Base-by-base conservation (phyloP, 2,888 invertebrate genomes). In the Polylopha cassiicola region DNA sequence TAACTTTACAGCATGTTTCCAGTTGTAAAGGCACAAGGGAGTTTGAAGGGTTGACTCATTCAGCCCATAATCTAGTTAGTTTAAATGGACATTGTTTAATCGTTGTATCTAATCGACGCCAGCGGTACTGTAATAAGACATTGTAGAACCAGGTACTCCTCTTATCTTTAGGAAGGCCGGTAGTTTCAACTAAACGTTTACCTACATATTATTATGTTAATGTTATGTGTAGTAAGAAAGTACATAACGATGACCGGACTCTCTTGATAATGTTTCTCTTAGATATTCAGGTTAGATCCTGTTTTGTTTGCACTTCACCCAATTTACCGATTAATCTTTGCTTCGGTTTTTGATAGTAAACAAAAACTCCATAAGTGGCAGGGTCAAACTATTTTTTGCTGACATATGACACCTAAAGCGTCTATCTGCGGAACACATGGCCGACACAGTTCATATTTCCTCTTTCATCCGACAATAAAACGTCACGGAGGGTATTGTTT, bases 21-120 rank as follows among this genome's bases (percentile, higher is more conserved):
- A 34, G 33, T 23, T 33, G 33, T 33, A 18, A 30, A 47, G 46
- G 53, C 61, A 65, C 55, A 58, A 59, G 53, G 62, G 52, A 50
- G 53, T 44, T 50, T 58, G 45, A 48, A 50, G 48, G 50, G 50
- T 46, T 42, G 48, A 36, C 52, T 55, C 57, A 43, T n/a, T n/a
- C n/a, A n/a, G n/a, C n/a, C n/a, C n/a, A n/a, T n/a, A n/a, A n/a
- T n/a, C n/a, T n/a, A n/a, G n/a, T n/a, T n/a, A 47, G 53, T 56
- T 56, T 58, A 48, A 55, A 57, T 45, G 55, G 51, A 53, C 58
- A 55, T 59, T 61, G 51, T 51, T 39, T 55, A 49, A 57, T 56
- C 52, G 46, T 43, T 33, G 46, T 47, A 53, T 54, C 53, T 33
- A 27, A 30, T 34, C 14, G 33, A 39, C n/a, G 10, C 18, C 14